Conservation (phyloP, 2,797 vertebrate genomes). For the Microctenopoma stevenorrisi region DNA sequence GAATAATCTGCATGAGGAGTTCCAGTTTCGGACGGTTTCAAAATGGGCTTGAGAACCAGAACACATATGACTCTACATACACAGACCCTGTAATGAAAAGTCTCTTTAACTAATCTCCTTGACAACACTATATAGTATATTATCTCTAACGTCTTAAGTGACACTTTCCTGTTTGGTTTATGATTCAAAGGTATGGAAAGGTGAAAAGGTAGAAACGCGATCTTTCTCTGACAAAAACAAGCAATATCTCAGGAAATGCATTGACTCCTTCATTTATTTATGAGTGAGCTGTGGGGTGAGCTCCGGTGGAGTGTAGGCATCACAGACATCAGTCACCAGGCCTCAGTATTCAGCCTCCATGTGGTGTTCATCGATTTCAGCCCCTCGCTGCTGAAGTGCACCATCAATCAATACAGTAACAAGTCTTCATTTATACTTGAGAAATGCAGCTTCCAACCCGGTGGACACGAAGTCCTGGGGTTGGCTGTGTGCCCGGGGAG, state of each 20-base stretch:
- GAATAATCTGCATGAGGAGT: no score
- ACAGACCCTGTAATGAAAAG: slow-evolving; percentile 26
- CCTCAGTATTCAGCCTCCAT: slow-evolving; percentile 70
- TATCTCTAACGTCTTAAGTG: slow-evolving; percentile 9
- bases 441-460: slow-evolving; percentile 76
- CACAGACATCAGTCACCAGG: slow-evolving; percentile 73
- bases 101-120: slow-evolving; percentile 35
- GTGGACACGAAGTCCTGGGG: slow-evolving; percentile 51
- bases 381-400: slow-evolving; percentile 73
- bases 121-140: background rate
- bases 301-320: slow-evolving; percentile 64
- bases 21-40: no score
- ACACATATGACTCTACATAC: background rate
- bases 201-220: slow-evolving; percentile 18
- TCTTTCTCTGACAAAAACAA: slow-evolving; percentile 48
- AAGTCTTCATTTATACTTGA: slow-evolving; percentile 85
- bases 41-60: no score
- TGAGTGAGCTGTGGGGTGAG: slow-evolving; percentile 68
- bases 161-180: background rate
- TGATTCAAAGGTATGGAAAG: slow-evolving; percentile 9
- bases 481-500: slow-evolving; percentile 32
- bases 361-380: slow-evolving; percentile 79
- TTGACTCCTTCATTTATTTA: slow-evolving; percentile 76
- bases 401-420: slow-evolving; percentile 85
- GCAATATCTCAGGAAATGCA: slow-evolving; percentile 57